Conservation (phyloP, 1,140 invertebrate species). For the Zaprionus africanus region DNA sequence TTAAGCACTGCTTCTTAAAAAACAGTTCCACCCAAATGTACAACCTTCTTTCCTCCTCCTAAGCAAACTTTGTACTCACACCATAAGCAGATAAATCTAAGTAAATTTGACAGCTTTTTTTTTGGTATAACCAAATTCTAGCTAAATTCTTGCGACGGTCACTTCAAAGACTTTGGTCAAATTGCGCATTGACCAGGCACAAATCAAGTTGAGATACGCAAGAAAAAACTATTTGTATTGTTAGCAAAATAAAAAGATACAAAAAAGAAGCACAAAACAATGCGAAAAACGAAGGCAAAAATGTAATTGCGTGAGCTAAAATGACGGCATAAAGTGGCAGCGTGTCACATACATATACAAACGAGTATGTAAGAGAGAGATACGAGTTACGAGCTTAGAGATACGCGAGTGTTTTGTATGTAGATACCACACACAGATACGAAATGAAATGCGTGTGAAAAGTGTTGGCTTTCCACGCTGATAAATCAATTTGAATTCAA, state of each 20-base stretch:
- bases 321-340: conserved; percentile 39
- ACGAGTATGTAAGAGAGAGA: neutral
- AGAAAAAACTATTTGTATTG: conserved; percentile 52
- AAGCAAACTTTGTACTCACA: neutral
- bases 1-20: neutral
- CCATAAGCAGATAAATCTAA: conserved; percentile 17
- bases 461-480: neutral
- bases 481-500: conserved; percentile 8
- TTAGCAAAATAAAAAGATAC: conserved; percentile 44
- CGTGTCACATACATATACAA: conserved; percentile 10
- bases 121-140: conserved; percentile 49
- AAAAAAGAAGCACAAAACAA: conserved; percentile 8
- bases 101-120: conserved; percentile 60
- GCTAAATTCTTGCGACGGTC: conserved; percentile 28
- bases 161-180: conserved; percentile 59
- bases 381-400: neutral
- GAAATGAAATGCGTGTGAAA: conserved; percentile 4
- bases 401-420: neutral
- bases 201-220: conserved; percentile 60
- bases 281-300: conserved; percentile 34
- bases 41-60: neutral
- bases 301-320: conserved; percentile 72
- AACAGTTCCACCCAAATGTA: neutral
- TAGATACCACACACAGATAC: neutral
- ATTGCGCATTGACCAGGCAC: conserved; percentile 53